Evolutionary conservation across 2,797 vertebrate species (phyloP).

Genomic region (Gobionotothen gibberifrons): DNA sequence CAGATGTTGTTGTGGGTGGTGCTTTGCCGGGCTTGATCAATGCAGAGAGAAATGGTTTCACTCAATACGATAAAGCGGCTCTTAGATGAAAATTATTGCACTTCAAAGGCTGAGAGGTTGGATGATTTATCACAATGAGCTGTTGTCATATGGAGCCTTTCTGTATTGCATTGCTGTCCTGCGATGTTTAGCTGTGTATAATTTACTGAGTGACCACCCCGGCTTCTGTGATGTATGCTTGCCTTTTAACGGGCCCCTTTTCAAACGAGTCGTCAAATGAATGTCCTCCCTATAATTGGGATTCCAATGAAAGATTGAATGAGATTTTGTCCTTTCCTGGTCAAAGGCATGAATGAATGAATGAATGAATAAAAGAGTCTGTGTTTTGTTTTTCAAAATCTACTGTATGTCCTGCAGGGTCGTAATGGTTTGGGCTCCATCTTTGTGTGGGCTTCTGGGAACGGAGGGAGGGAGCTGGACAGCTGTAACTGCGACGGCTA

Average conservation of each 20-base stretch:
- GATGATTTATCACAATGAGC: constrained; percentile 71
- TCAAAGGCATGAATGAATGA: constrained; percentile 28
- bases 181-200: constrained; percentile 63
- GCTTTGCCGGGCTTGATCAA: constrained; percentile 68
- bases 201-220: constrained; percentile 65
- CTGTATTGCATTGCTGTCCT: constrained; percentile 61
- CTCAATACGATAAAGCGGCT: constrained; percentile 71
- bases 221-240: constrained; percentile 49
- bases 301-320: constrained; percentile 59
- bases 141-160: constrained; percentile 64
- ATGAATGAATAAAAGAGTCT: constrained; percentile 30
- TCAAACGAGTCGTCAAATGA: constrained; percentile 50
- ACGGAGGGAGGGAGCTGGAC: constrained; percentile 94
- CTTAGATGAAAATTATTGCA: constrained; percentile 72
- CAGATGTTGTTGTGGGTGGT: constrained; percentile 69
- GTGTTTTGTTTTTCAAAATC: constrained; percentile 24
- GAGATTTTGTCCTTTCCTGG: constrained; percentile 34
- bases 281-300: constrained; percentile 55
- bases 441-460: constrained; percentile 98
- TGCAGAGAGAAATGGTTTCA: constrained; percentile 57
- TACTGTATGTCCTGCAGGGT: constrained; percentile 81
- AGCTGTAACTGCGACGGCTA: constrained; percentile 99
- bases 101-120: constrained; percentile 67
- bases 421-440: constrained; percentile 94
- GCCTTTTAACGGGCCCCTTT: constrained; percentile 55